Evolutionary conservation across 2,797 vertebrate species (phyloP), one percentile per base, ranked within the genome.

Genomic region (Rhodeus uyekii): DNA sequence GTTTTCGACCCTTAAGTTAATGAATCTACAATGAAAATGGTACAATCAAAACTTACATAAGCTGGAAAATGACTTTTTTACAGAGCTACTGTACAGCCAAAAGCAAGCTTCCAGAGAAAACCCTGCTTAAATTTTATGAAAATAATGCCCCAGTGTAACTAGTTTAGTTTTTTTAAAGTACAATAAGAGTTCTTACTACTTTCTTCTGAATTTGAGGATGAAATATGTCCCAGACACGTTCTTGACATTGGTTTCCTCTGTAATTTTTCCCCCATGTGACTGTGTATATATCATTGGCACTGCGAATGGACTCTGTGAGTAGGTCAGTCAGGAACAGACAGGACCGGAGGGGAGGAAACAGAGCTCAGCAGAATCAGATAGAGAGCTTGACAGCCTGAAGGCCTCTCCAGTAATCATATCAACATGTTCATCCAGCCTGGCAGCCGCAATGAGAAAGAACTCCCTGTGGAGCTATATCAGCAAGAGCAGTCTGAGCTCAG

Each of bases 401-500:
- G 73, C 44, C 75, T 81, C 78, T 81, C 61, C 63, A 72, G 78
- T 85, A 87, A 87, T 85, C 84, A 87, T 87, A 85, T 85, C 86
- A 85, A 75, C 75, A 83, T 85, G 75, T 78, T 85, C 84, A 83
- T 83, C 82, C 75, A 77, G 78, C 64, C 74, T 87, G 68, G 78
- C 81, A 83, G 74, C 58, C 8, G 55, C 77, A 81, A 75, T 85
- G 77, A 85, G 76, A 68, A 46, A 83, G 74, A 46, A 68, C 81
- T 83, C 86, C 84, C 86, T 2, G 18, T 71, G 81, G 84, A 86
- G 79, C 83, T 68, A 73, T 86, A 82, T 84, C 85, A 86, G 85
- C 82, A 78, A 76, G 67, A 82, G 75, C 76, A 86, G 78, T 78
- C 81, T 80, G 78, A 83, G 78, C 81, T 77, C 85, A 73, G 82